phyloP scores from a whole-genome alignment of 2,888 invertebrate species.

The Lasioglossum figueresi region DNA sequence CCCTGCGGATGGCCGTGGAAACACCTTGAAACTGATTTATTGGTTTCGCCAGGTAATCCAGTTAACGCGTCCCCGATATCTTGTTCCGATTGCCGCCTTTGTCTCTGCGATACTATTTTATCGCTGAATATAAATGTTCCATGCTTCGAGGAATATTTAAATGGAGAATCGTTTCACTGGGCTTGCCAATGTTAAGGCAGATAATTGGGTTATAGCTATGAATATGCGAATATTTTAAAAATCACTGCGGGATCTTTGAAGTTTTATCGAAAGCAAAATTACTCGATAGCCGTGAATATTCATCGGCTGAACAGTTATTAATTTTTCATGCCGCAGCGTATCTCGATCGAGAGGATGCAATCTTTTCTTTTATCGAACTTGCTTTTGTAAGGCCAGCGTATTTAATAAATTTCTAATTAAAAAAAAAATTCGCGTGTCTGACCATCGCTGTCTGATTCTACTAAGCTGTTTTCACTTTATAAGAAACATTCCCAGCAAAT shows the following conservation, averaged over 20 bases:
- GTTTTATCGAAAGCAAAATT: neutral
- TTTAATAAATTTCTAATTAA: neutral
- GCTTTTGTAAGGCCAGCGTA: neutral
- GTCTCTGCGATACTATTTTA: neutral
- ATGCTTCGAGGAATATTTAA: neutral
- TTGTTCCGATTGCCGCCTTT: neutral
- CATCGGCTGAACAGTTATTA: neutral
- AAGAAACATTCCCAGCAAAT: neutral
- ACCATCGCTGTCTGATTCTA: slow-evolving; percentile 1
- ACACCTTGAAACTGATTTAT: slow-evolving; percentile 10
- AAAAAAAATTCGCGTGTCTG: neutral
- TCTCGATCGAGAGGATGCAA: neutral
- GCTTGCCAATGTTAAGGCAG: neutral
- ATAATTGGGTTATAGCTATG: neutral
- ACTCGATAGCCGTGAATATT: neutral
- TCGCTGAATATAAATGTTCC: neutral
- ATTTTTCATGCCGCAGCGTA: neutral
- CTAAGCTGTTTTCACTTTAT: neutral
- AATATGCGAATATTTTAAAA: neutral
- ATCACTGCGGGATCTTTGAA: neutral
- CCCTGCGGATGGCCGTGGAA: neutral
- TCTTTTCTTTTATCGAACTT: neutral
- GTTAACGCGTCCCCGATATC: neutral
- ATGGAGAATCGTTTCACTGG: neutral
- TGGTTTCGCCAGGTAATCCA: neutral